A percentile compares a stretch with the other conserved stretches of the same genome.
Conservation (phyloP, 2,113 vertebrate species). For the Hemichromis elongatus region DNA sequence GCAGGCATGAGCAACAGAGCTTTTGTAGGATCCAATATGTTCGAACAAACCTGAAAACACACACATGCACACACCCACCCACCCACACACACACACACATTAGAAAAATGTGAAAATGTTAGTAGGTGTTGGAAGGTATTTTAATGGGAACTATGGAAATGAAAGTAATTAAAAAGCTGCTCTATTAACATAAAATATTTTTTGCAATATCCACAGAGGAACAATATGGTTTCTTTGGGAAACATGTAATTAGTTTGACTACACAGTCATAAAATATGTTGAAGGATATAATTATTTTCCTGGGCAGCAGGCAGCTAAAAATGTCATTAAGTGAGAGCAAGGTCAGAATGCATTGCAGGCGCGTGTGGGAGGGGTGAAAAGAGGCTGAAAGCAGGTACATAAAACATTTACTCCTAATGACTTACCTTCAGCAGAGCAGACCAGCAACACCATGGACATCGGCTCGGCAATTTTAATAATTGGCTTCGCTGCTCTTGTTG, state of each 20-base stretch:
- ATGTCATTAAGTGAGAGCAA: slow-evolving; percentile 23
- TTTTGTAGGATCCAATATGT: not conserved
- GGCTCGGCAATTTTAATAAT: slow-evolving; percentile 63
- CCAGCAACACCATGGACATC: slow-evolving; percentile 68
- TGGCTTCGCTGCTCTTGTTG: slow-evolving; percentile 65
- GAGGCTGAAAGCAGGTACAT: slow-evolving; percentile 34
- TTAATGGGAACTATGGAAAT: not conserved
- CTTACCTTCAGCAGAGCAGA: slow-evolving; percentile 41
- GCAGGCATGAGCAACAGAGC: not conserved
- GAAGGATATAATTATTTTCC: not conserved
- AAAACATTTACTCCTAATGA: slow-evolving; percentile 46
- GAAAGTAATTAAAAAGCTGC: not conserved
- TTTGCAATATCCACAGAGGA: not conserved
- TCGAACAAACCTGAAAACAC: not conserved
- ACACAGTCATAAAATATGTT: not conserved
- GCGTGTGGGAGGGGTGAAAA: not conserved
- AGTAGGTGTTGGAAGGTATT: not conserved
- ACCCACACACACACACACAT: not conserved
- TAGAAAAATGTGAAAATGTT: not conserved
- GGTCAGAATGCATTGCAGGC: slow-evolving; percentile 19
- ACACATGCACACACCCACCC: not conserved
- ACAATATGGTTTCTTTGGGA: not conserved
- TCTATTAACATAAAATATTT: not conserved
- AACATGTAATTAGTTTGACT: slow-evolving; percentile 14
- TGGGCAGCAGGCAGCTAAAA: slow-evolving; percentile 9